Base-by-base conservation (phyloP, 2,113 vertebrate genomes). In the Phaethon lepturus region DNA sequence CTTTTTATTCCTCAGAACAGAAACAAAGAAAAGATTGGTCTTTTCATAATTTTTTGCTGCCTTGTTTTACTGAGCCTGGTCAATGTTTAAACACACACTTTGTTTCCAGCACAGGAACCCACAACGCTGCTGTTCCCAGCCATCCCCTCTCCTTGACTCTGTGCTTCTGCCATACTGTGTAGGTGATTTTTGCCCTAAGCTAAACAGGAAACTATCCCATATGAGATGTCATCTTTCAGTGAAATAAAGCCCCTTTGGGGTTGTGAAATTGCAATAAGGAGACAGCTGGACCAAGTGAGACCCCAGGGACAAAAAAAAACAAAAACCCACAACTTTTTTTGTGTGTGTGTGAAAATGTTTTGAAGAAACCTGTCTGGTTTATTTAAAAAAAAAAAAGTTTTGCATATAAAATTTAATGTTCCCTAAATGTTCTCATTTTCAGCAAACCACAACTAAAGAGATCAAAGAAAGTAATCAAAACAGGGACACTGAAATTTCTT, bases 241-340 rank as follows among this genome's bases (percentile, higher is more conserved):
- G 25, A 85, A 75, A 6, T 38, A 38, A 79, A 63, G 2, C 1
- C 7, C 7, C 7, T 79, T 47, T 20, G 2, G 50, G 26, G 1
- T 25, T 3, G 5, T 59, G 40, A 78, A 75, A n/a, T 4, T 68
- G 2, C 40, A 55, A n/a, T 16, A 40, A 44, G 6, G n/a, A 83
- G 10, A 18, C 3, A 44, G 8, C 0, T 47, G 15, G 17, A 73
- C 15, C 4, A 52, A 1, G 0, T 56, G 33, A 73, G 23, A 73
- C 8, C 4, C 2, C 0, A 2, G 7, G 2, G 6, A 33, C 7
- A 35, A 63, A 44, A 28, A 24, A 64, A 59, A 18, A 3, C 44
- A 44, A 7, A 5, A 31, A 0, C 38, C 38, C 38, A 38, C 38
- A 38, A 38, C 38, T 38, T 38, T 38, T 38, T 38, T 38, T 38